Evolutionary conservation across 1,140 invertebrate species (phyloP).

Genomic region (Meloidogyne chitwoodi): DNA sequence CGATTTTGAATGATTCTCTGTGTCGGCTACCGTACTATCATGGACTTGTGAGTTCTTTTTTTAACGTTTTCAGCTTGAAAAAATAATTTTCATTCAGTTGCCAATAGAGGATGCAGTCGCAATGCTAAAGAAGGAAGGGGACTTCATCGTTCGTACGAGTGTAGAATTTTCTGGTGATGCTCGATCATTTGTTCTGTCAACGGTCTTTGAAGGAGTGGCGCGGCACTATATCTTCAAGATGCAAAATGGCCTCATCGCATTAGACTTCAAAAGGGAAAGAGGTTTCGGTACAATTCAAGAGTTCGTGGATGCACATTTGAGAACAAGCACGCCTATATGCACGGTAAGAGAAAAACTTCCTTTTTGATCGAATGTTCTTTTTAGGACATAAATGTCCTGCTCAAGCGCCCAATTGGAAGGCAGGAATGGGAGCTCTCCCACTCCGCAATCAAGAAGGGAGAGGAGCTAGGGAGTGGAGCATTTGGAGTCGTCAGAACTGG

Average conservation of each 20-base stretch:
- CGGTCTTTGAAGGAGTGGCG: background rate
- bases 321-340: background rate
- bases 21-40: slow-evolving; percentile 6
- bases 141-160: slow-evolving; percentile 36
- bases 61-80: background rate
- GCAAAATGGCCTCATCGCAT: background rate
- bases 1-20: background rate
- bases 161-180: slow-evolving; percentile 15
- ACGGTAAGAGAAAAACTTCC: background rate
- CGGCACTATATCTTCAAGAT: background rate
- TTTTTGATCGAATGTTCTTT: background rate
- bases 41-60: background rate
- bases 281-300: background rate
- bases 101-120: slow-evolving; percentile 39
- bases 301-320: background rate
- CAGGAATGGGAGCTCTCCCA: background rate
- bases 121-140: slow-evolving; percentile 32
- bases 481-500: slow-evolving; percentile 4
- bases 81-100: slow-evolving; percentile 6
- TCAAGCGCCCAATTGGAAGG: background rate
- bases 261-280: background rate
- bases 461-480: background rate
- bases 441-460: background rate
- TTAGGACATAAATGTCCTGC: background rate
- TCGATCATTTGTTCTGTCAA: background rate